phyloP scores from a whole-genome alignment of 2,113 vertebrate genomes.

The Harpagus bidentatus region DNA sequence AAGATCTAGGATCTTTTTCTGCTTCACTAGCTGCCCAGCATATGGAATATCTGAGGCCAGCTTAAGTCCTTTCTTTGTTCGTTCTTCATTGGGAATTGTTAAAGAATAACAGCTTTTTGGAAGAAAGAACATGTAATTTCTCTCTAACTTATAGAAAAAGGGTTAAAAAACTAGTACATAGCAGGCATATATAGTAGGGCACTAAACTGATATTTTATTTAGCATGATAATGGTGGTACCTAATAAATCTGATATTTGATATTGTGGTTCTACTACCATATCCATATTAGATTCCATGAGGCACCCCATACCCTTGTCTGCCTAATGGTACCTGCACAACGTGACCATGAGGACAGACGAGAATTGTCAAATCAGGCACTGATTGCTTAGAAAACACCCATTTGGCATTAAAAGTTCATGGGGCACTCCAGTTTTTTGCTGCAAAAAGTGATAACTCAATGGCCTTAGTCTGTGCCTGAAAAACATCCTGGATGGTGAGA shows the following conservation, averaged over 20 bases:
- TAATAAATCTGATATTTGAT: neutral
- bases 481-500: neutral
- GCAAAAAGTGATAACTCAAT: neutral
- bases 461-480: neutral
- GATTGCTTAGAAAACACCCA: neutral
- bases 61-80: neutral
- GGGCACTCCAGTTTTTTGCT: neutral
- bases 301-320: neutral
- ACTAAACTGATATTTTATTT: neutral
- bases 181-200: neutral
- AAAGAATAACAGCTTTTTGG: neutral
- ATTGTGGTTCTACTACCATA: neutral
- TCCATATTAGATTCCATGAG: neutral
- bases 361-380: neutral
- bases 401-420: neutral
- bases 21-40: neutral
- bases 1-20: neutral
- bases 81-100: neutral
- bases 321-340: neutral
- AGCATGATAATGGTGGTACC: neutral
- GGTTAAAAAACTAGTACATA: neutral
- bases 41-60: neutral
- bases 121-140: neutral
- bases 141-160: neutral
- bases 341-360: fast-evolving